Evolutionary conservation across 2,888 invertebrate species (phyloP), one percentile per base, ranked within the genome.

Genomic region (Frankliniella intonsa): DNA sequence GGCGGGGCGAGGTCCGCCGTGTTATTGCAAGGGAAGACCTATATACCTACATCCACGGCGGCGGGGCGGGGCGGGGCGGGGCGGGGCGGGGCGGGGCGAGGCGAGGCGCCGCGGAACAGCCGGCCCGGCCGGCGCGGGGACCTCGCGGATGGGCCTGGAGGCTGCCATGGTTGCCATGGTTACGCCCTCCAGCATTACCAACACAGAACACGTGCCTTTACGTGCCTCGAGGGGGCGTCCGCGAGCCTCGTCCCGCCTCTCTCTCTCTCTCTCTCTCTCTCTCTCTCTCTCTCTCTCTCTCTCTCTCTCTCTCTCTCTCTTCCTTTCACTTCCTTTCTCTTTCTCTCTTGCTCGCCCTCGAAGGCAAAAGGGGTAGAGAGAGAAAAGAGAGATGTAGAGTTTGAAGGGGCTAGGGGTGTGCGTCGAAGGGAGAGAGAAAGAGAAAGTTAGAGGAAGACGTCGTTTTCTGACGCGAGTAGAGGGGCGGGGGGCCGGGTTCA

Each of bases 71-170:
- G 55, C 17, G 55, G 55, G 55, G 17, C 38, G 38, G 38, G 38
- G 38, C 84, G 85, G 85, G 84, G 85, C 85, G 85, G 84, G 80
- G 82, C 83, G 82, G 81, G 80, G 83, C 83, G 65, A 81, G 81
- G 55, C 55, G 55, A 12, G 55, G 55, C 55, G 5, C 12, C 14
- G 55, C 14, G 55, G 55, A 55, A 38, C 38, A 38, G 38, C 38
- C 38, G 38, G 80, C 81, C 82, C 84, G 83, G 84, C 84, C 85
- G 85, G 84, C 55, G 12, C 55, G 55, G 55, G 55, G 55, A 55
- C 55, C 17, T 19, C 17, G 14, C 11, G 55, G 55, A 55, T 14
- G 55, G 55, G 14, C 11, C 55, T 55, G 17, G 55, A 55, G 11
- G 55, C 14, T 11, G 17, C 55, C 14, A 55, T 22, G 69, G 69